These are phyloP conservation scores for Pterocles orientalis DNA, from an alignment of 2,113 vertebrate genomes.

Conservation along the genomic window DNA sequence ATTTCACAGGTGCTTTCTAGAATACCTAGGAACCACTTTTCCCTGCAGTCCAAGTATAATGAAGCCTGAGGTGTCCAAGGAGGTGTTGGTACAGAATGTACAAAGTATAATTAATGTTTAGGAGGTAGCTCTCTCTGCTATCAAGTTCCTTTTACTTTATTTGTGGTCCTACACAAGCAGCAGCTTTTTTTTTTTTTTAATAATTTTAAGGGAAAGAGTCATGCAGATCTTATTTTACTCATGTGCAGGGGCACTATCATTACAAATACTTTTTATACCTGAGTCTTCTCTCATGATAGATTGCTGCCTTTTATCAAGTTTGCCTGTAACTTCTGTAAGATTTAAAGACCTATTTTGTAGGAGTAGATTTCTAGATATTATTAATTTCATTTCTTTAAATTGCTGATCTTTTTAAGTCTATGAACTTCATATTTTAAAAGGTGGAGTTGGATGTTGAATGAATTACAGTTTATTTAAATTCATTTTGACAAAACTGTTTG, in stretches of 20 bases:
- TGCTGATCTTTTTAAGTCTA: neutral
- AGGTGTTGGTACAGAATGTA: neutral
- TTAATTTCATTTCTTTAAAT: neutral
- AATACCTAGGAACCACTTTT: neutral
- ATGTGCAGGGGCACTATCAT: fast-evolving
- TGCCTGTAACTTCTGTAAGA: neutral
- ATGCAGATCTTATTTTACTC: neutral
- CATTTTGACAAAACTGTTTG: neutral
- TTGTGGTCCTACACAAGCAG: neutral
- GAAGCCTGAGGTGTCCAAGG: neutral
- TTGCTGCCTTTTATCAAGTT: neutral
- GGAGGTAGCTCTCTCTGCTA: neutral
- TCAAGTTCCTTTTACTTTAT: neutral
- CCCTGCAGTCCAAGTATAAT: neutral
- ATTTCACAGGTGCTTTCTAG: neutral
- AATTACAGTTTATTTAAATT: neutral
- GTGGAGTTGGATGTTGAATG: neutral
- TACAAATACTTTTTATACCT: neutral
- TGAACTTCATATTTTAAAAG: neutral
- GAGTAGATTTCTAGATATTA: neutral
- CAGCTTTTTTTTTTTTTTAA: neutral
- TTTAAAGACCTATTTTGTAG: neutral
- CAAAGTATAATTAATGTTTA: neutral
- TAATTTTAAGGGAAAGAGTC: neutral
- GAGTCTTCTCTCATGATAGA: neutral